Percentiles rank a stretch among this genome's conserved stretches.
Conservation (phyloP, 2,888 invertebrate genomes). For the Nomada ferruginata region DNA sequence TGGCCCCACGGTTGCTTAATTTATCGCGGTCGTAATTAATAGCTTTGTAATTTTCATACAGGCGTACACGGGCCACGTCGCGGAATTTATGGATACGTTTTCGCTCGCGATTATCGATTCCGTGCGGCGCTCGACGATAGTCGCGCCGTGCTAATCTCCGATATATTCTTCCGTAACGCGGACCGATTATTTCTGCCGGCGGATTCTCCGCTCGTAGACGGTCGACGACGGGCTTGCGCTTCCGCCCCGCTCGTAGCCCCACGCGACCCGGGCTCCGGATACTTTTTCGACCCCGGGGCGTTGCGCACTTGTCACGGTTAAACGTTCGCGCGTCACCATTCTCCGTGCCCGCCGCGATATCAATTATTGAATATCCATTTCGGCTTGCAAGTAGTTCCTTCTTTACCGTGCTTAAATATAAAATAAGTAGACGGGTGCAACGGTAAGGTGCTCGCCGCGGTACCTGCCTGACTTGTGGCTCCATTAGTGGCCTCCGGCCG, state of each 20-base stretch:
- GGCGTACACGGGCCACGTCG: conserved; percentile 75
- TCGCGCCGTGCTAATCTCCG: conserved; percentile 57
- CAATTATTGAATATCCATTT: conserved; percentile 81
- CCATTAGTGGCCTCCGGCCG: conserved; percentile 82
- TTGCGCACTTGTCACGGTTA: conserved; percentile 56
- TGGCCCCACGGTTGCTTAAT: conserved; percentile 83
- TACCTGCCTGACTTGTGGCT: conserved; percentile 83
- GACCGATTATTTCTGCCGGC: conserved; percentile 27
- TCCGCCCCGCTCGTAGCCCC: not conserved
- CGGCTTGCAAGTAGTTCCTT: conserved; percentile 82
- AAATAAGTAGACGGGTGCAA: conserved; percentile 82
- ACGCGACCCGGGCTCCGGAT: not conserved
- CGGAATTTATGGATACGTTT: conserved; percentile 79
- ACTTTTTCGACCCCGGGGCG: not conserved
- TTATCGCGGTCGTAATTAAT: conserved; percentile 84
- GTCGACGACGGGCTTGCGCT: not conserved
- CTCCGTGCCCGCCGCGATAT: conserved; percentile 62
- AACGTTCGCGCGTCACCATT: conserved; percentile 59
- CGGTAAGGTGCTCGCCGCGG: conserved; percentile 78
- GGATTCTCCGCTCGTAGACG: not conserved
- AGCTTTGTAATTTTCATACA: conserved; percentile 84
- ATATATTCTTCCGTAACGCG: conserved; percentile 55
- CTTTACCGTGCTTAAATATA: conserved; percentile 84
- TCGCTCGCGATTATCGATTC: conserved; percentile 78
- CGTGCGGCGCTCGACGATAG: conserved; percentile 52